Conservation (phyloP, 1,140 invertebrate genomes). For the Drosophila santomea region DNA sequence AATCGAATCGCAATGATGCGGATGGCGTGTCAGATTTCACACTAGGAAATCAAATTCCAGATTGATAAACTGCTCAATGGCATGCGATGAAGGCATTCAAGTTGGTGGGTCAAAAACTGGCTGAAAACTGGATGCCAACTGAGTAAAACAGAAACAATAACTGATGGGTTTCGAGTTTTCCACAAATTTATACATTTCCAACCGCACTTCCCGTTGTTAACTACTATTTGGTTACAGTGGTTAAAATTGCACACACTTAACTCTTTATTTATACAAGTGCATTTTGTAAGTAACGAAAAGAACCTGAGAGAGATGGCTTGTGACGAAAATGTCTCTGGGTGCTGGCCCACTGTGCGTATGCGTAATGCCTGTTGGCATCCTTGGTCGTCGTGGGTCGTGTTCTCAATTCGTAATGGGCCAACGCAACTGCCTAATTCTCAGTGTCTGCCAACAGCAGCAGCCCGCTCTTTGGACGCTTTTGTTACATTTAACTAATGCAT, state of each 20-base stretch:
- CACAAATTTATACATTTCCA: too few relatives aligned
- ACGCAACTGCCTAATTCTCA: conserved; percentile 40
- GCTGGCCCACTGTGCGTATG: conserved; percentile 27
- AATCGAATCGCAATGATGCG: conserved; percentile 11
- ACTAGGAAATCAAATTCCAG: conserved; percentile 57
- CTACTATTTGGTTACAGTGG: too few relatives aligned
- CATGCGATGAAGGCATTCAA: conserved; percentile 17
- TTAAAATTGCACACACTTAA: too few relatives aligned
- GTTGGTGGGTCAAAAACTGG: too few relatives aligned
- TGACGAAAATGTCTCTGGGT: too few relatives aligned
- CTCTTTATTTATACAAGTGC: too few relatives aligned
- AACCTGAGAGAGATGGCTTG: too few relatives aligned
- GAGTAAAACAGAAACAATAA: too few relatives aligned
- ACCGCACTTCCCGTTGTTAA: too few relatives aligned
- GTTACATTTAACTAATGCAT: conserved; percentile 57
- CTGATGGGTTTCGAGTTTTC: too few relatives aligned
- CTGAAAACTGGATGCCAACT: too few relatives aligned
- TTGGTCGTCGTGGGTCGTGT: conserved; percentile 16
- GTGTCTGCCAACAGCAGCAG: conserved; percentile 13
- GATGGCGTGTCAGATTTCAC: conserved; percentile 56
- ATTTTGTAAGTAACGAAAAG: too few relatives aligned
- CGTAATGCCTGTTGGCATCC: conserved; percentile 19
- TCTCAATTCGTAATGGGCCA: conserved; percentile 48
- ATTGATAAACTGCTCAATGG: conserved; percentile 57
- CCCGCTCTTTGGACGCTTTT: conserved; percentile 37